These are phyloP conservation scores for Nothura maculosa DNA, from an alignment of 2,797 vertebrate genomes.

Conservation along the genomic window DNA sequence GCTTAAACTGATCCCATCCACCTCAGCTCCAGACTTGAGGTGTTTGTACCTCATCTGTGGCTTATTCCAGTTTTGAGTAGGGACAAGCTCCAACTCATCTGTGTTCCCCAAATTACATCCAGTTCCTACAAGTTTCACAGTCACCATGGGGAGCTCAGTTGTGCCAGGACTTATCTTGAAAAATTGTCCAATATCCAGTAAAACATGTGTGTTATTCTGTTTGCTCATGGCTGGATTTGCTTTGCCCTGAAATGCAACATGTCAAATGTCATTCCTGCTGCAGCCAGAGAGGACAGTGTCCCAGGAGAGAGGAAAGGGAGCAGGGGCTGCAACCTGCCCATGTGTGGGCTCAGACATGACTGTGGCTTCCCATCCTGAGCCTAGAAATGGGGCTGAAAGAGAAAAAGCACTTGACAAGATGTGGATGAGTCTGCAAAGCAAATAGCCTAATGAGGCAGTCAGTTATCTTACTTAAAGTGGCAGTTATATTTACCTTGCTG, in stretches of 20 bases:
- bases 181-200: background rate
- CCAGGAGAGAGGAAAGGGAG: background rate
- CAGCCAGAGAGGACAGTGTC: background rate
- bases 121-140: background rate
- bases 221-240: background rate
- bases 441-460: background rate
- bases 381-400: background rate
- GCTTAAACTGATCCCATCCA: background rate
- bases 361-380: background rate
- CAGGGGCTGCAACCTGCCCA: fast-evolving
- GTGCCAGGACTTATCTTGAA: background rate
- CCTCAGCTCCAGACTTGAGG: too few species aligned
- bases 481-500: background rate
- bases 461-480: background rate
- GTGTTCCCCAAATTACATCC: background rate
- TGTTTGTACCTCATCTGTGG: fast-evolving
- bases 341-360: background rate
- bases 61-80: background rate
- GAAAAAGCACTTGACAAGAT: background rate
- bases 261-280: background rate
- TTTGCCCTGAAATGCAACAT: background rate
- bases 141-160: background rate
- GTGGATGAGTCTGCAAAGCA: background rate
- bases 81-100: background rate
- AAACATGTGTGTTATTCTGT: background rate